phyloP scores from a whole-genome alignment of 2,113 vertebrate species.

The Steatornis caripensis region DNA sequence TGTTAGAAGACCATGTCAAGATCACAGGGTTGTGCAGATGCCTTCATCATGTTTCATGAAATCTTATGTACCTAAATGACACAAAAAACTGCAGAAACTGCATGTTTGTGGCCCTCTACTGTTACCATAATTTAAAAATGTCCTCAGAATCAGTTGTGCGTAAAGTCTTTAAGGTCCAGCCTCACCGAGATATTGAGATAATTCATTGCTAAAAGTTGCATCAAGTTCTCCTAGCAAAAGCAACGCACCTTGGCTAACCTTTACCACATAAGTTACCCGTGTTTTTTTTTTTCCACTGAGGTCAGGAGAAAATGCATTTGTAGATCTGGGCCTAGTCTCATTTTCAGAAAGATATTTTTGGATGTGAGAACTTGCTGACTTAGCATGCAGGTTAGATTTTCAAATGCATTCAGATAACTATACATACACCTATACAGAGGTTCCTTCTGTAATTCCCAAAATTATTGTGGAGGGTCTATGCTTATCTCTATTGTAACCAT shows the following conservation, averaged over 20 bases:
- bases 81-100: not conserved
- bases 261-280: not conserved
- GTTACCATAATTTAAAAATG: not conserved
- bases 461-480: not conserved
- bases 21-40: not conserved
- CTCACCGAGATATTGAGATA: not conserved
- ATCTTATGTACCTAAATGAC: not conserved
- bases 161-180: not conserved
- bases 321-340: not conserved
- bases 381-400: not conserved
- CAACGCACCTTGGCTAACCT: not conserved
- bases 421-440: not conserved
- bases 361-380: not conserved
- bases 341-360: not conserved
- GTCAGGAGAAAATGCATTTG: accelerated
- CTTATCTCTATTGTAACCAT: not conserved
- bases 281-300: not conserved
- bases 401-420: not conserved
- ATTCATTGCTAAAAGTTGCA: not conserved
- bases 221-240: not conserved
- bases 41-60: not conserved
- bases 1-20: not conserved
- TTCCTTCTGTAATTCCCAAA: not conserved
- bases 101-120: not conserved
- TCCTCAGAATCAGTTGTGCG: not conserved